phyloP scores from a whole-genome alignment of 2,888 invertebrate genomes.

The Schizaphis graminum region DNA sequence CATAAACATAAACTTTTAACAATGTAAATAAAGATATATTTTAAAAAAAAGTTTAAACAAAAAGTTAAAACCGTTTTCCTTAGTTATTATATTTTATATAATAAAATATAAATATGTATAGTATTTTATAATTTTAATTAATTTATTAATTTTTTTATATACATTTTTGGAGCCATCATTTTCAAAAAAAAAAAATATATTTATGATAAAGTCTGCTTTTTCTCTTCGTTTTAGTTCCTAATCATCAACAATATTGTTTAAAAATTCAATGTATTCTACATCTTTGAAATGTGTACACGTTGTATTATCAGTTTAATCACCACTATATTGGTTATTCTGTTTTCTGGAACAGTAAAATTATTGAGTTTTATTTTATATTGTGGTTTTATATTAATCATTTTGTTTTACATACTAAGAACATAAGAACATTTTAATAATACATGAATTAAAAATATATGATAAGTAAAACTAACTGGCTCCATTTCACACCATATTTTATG shows the following conservation, averaged over 20 bases:
- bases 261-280: not conserved
- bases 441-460: constrained; percentile 8
- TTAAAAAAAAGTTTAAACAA: constrained; percentile 55
- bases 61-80: constrained; percentile 62
- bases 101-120: constrained; percentile 65
- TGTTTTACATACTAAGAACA: constrained; percentile 9
- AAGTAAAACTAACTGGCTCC: constrained; percentile 22
- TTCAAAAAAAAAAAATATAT: constrained; percentile 62
- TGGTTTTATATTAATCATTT: not conserved
- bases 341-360: constrained; percentile 7
- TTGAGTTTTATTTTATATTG: not conserved
- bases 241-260: constrained; percentile 23
- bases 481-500: constrained; percentile 30
- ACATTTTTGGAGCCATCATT: constrained; percentile 62
- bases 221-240: constrained; percentile 53
- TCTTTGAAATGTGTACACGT: constrained; percentile 19
- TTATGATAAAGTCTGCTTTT: constrained; percentile 38
- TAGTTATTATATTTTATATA: constrained; percentile 65
- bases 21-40: constrained; percentile 63
- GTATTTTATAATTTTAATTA: constrained; percentile 66
- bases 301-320: constrained; percentile 26
- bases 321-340: not conserved
- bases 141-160: constrained; percentile 65
- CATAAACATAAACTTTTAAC: constrained; percentile 58
- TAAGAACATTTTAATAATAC: not conserved